phyloP scores from a whole-genome alignment of 2,888 invertebrate genomes.

The Megalurothrips usitatus region DNA sequence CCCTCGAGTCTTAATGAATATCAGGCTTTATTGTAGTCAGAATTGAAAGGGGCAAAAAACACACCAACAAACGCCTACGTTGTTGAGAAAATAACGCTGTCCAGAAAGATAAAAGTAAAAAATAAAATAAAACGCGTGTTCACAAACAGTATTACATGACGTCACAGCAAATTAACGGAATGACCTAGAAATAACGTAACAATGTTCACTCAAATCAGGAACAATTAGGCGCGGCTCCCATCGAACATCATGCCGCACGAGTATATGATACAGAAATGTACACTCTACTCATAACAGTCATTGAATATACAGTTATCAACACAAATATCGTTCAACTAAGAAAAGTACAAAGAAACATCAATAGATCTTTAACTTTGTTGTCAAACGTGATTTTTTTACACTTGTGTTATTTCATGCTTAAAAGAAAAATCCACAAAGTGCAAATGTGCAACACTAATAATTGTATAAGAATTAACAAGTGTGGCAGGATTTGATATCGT shows the following conservation, averaged over 20 bases:
- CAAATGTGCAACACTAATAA: conserved; percentile 25
- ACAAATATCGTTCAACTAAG: conserved; percentile 21
- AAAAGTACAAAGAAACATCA: conserved; percentile 25
- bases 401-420: conserved; percentile 9
- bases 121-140: background rate
- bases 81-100: background rate
- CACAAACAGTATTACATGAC: conserved; percentile 2
- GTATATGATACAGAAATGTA: conserved; percentile 19
- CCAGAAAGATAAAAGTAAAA: background rate
- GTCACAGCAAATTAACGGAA: background rate
- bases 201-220: background rate
- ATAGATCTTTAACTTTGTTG: conserved; percentile 8
- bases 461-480: conserved; percentile 27
- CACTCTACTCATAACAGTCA: conserved; percentile 26
- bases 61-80: conserved; percentile 16
- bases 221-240: conserved; percentile 7
- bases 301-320: conserved; percentile 27
- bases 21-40: conserved; percentile 24
- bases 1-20: conserved; percentile 23
- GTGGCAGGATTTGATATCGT: conserved; percentile 26
- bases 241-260: background rate
- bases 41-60: conserved; percentile 1
- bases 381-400: conserved; percentile 23
- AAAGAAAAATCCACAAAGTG: conserved; percentile 25
- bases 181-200: conserved; percentile 10